Percentiles rank a stretch among this genome's conserved stretches.
Conservation (phyloP, 2,888 invertebrate genomes). For the Pteria penguin region DNA sequence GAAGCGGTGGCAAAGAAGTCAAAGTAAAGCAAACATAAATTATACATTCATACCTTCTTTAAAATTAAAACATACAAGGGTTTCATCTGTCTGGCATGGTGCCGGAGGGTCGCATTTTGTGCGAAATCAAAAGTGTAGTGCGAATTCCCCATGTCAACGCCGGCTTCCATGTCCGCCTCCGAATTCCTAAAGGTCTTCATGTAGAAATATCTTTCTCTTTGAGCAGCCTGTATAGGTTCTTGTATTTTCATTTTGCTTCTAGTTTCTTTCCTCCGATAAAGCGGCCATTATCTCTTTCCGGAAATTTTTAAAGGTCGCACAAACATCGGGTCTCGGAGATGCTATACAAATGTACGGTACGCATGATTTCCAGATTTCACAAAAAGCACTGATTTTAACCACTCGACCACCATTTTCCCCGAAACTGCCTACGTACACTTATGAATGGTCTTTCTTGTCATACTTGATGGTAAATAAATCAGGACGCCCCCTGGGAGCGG, state of each 20-base stretch:
- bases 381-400: conserved; percentile 18
- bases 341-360: conserved; percentile 29
- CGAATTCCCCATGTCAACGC: neutral
- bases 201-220: conserved; percentile 1
- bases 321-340: conserved; percentile 33
- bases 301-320: conserved; percentile 25
- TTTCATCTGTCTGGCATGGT: conserved; percentile 31
- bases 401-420: neutral
- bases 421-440: neutral
- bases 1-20: too few species aligned
- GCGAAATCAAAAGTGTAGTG: conserved; percentile 40
- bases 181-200: neutral
- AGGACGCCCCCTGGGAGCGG: neutral
- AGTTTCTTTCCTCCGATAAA: too few species aligned
- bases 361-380: conserved; percentile 29
- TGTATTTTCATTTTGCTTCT: conserved; percentile 13
- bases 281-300: conserved; percentile 20
- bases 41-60: too few species aligned
- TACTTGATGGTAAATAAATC: conserved; percentile 5
- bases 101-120: conserved; percentile 29
- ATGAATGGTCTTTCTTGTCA: neutral
- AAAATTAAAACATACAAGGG: conserved; percentile 33
- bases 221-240: conserved; percentile 26
- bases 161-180: neutral
- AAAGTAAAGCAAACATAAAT: too few species aligned